Evolutionary conservation across 2,888 invertebrate genomes (phyloP).

Genomic region (Amiota mariae): DNA sequence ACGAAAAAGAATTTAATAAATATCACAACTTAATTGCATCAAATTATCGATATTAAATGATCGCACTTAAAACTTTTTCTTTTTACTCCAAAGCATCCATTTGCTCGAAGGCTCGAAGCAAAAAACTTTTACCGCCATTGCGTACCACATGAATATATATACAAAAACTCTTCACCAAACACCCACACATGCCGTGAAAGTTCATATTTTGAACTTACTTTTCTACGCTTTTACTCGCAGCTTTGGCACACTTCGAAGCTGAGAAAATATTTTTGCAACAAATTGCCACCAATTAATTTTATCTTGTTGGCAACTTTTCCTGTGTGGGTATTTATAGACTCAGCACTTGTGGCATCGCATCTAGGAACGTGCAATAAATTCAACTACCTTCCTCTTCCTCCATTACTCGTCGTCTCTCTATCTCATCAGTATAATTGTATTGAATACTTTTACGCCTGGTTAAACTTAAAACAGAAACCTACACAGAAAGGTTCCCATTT

Average conservation of each 20-base stretch:
- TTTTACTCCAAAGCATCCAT: no score
- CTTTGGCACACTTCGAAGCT: conserved; percentile 38
- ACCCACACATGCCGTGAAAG: conserved; percentile 34
- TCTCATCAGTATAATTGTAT: no score
- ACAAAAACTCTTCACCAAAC: conserved; percentile 18
- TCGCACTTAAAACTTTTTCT: no score
- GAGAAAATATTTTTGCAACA: conserved; percentile 58
- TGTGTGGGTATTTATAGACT: conserved; percentile 65
- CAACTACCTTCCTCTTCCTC: no score
- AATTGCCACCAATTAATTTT: conserved; percentile 70
- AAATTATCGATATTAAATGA: neutral
- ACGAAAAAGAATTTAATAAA: conserved; percentile 15
- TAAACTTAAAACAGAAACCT: no score
- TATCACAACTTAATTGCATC: conserved; percentile 1
- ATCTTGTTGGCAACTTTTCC: conserved; percentile 69
- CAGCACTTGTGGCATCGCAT: neutral
- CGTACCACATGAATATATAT: conserved; percentile 7
- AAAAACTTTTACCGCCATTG: neutral
- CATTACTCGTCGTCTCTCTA: no score
- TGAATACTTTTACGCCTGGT: no score
- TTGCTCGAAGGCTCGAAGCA: no score
- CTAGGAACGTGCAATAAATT: no score
- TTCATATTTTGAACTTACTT: conserved; percentile 57
- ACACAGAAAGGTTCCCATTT: no score
- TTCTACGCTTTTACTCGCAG: conserved; percentile 19